Evolutionary conservation across 1,140 invertebrate genomes (phyloP), one percentile per base, ranked within the genome.

Genomic region (Sitobion miscanthi): DNA sequence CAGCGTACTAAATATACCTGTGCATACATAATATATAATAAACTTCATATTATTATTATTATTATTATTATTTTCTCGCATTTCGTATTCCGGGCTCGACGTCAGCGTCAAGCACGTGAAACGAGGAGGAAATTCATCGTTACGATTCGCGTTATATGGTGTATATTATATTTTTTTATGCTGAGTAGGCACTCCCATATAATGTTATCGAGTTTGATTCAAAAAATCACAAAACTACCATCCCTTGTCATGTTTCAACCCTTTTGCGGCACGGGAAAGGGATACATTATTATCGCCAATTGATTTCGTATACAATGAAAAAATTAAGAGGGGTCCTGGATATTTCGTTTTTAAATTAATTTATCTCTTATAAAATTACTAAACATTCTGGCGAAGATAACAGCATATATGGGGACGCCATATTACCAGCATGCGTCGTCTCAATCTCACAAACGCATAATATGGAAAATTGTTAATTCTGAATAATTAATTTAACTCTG

Each of bases 61-160:
- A 62, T 49, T 45, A 87, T n/a, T 83, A 57, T 62, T 69, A 54
- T 62, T 88, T 90, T 91, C 62, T 62, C 85, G 9, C n/a, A 88
- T 89, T 77, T 90, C 49, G 87, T 93, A 91, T 87, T 93, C 91
- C 69, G 45, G 17, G 45, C 45, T 42, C 85, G 52, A n/a, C 88
- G 52, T 42, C 38, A 42, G 35, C 82, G 38, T 85, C 35, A 85
- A 45, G 30, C n/a, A 30, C 45, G 49, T n/a, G 25, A n/a, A 49
- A 52, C n/a, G 86, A 87, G 86, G 0, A n/a, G 45, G n/a, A 47
- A 87, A 87, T 87, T 82, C 8, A 38, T 25, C 38, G 25, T 35
- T 87, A n/a, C 47, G 17, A 87, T 87, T 87, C 30, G 45, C 86
- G 30, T 57, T 89, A 57, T 23, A 49, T 35, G 35, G 54, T n/a